phyloP scores from a whole-genome alignment of 1,140 invertebrate species.

The Anastrepha obliqua region DNA sequence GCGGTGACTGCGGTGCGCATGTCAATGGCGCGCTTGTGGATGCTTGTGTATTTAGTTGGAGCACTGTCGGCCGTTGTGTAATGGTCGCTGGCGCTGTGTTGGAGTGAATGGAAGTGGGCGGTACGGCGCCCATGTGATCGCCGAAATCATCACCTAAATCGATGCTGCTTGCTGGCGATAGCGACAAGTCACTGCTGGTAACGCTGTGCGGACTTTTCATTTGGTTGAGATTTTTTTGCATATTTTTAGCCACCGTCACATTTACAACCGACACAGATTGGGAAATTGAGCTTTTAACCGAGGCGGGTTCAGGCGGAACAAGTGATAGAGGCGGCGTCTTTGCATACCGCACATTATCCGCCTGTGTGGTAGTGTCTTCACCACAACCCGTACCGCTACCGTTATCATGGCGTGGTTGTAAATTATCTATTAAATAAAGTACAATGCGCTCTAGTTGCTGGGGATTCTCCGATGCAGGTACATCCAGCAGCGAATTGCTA shows the following conservation, averaged over 20 bases:
- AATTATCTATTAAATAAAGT: conserved; percentile 80
- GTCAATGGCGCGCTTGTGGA: neutral
- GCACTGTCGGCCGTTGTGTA: conserved; percentile 52
- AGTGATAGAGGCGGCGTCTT: conserved; percentile 71
- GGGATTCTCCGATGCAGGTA: conserved; percentile 79
- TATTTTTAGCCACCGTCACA: conserved; percentile 67
- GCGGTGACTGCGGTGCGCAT: too few relatives aligned
- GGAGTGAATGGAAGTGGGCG: neutral
- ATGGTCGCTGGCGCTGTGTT: neutral
- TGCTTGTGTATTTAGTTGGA: conserved; percentile 49
- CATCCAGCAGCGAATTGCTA: conserved; percentile 74
- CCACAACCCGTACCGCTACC: conserved; percentile 55
- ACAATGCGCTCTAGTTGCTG: conserved; percentile 80
- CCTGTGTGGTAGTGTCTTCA: conserved; percentile 53
- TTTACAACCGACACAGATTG: conserved; percentile 74
- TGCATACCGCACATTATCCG: conserved; percentile 60
- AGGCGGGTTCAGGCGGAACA: conserved; percentile 75
- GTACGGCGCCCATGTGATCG: neutral
- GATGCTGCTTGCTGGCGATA: conserved; percentile 60
- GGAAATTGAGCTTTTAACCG: conserved; percentile 75
- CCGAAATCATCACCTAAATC: conserved; percentile 55
- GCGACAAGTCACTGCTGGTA: conserved; percentile 61
- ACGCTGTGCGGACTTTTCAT: conserved; percentile 58
- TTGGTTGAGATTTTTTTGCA: conserved; percentile 57
- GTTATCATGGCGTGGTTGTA: conserved; percentile 67